Base-by-base conservation (phyloP, 1,140 invertebrate genomes). In the Halesus radiatus region DNA sequence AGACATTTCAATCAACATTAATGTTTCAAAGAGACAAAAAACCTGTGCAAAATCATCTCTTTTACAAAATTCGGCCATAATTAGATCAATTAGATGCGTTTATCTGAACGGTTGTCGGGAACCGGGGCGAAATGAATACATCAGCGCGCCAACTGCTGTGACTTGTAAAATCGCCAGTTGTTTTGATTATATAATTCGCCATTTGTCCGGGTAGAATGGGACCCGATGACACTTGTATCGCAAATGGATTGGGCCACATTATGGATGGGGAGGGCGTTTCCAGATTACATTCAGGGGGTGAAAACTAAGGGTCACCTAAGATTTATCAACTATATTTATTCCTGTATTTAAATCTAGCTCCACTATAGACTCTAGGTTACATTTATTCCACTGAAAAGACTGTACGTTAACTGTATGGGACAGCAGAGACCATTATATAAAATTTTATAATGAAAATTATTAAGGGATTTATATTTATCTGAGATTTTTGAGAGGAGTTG, bases 111-210 rank as follows among this genome's bases (percentile, higher is more conserved):
- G n/a, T 56, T 56, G 54, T 56, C 54, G 18, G 54, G 54, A 56
- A 8, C 7, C 37, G 10, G 7, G 7, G 37, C 37, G 37, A 18
- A 4, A 56, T 56, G 54, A 56, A 56, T 22, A 56, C 54, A 22
- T 56, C 54, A 64, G 62, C 23, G 0, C 15, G 62, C 26, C 66
- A 45, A 37, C 26, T 50, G 66, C 37, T 45, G 37, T n/a, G 23
- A 45, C 52, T 56, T n/a, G 72, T 20, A 58, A 54, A 26, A 72
- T 29, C 29, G 53, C 7, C 72, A 74, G 72, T 74, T 74, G 72
- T 74, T 74, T 56, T 74, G 72, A 74, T 74, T 74, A 58, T 74
- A 74, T 74, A 74, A 74, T 74, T 74, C 53, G 26, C 52, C 72
- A 74, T 54, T 74, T 74, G 72, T 74, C 72, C 7, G 4, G 26